Evolutionary conservation across 2,797 vertebrate genomes (phyloP).

Genomic region (Peromyscus melanophrys): DNA sequence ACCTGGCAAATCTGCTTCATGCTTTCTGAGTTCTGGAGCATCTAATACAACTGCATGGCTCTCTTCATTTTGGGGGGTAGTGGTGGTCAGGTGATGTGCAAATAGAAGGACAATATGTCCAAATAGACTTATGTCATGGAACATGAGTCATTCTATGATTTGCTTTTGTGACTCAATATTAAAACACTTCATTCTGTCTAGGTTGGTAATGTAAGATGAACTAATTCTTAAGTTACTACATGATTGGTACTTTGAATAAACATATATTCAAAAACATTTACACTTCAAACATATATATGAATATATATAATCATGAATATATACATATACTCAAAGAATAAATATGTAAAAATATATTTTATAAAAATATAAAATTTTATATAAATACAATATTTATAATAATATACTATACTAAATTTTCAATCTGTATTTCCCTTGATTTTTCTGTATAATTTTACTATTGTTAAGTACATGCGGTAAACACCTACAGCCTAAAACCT

Average conservation of each 20-base stretch:
- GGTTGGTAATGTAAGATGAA: background rate
- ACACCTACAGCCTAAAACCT: background rate
- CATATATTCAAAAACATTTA: background rate
- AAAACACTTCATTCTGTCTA: background rate
- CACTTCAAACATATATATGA: background rate
- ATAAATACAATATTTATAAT: background rate
- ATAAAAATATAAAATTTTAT: background rate
- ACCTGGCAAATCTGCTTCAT: background rate
- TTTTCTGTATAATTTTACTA: constrained; percentile 28
- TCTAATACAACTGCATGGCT: background rate
- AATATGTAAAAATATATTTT: background rate
- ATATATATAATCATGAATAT: background rate
- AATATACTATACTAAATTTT: background rate
- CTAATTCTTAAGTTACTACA: background rate
- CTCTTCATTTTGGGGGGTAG: background rate
- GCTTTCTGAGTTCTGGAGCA: background rate
- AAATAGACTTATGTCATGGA: background rate
- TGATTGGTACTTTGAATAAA: background rate
- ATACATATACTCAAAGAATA: background rate
- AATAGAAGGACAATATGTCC: background rate
- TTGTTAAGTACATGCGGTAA: background rate
- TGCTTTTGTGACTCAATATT: constrained; percentile 1
- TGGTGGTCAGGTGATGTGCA: background rate
- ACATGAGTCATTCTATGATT: background rate
- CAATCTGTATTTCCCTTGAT: constrained; percentile 14